Evolutionary conservation across 2,797 vertebrate genomes (phyloP), one percentile per base, ranked within the genome.

Genomic region (Enteromius radiatus): DNA sequence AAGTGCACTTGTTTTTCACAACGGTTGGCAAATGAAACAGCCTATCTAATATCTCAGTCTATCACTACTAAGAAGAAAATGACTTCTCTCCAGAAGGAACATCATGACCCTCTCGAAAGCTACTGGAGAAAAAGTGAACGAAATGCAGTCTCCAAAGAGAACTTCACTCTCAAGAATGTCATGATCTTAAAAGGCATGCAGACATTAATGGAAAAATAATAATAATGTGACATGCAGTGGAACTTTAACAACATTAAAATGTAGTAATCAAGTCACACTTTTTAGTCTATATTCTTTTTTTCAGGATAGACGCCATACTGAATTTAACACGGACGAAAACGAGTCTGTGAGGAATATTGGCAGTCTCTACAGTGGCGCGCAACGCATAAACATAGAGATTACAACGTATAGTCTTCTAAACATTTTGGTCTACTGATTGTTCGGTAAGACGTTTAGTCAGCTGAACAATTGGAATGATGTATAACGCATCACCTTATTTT

Each of bases 111-210:
- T 41, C 14, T 52, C 52, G 56, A 81, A 47, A 64, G n/a, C 54
- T 63, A 26, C 33, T 49, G 38, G 1, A 15, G 4, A 7, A 33
- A 63, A 49, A 14, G 15, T 49, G 47, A 64, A 49, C 64, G 19
- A 71, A 63, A 71, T 47, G 9, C 9, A 5, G 10, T 31, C 23
- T 81, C 15, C 33, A 65, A 65, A 64, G n/a, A 41, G 23, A 81
- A 75, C 33, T 41, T 67, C 4, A 43, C 21, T 23, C 4, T 75
- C 19, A 14, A 1, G 45, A 8, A 47, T 65, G 45, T 9, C 47
- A 17, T 43, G 33, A 38, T 82, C 7, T 43, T 31, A 41, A n/a
- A 49, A 52, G 80, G 9, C 41, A 38, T 23, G 5, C n/a, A 38
- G 76, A 41, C 28, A 64, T 17, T 36, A 36, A 65, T 11, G 5